These are phyloP conservation scores for Tachina fera DNA, from an alignment of 2,888 invertebrate species.

Conservation along the genomic window DNA sequence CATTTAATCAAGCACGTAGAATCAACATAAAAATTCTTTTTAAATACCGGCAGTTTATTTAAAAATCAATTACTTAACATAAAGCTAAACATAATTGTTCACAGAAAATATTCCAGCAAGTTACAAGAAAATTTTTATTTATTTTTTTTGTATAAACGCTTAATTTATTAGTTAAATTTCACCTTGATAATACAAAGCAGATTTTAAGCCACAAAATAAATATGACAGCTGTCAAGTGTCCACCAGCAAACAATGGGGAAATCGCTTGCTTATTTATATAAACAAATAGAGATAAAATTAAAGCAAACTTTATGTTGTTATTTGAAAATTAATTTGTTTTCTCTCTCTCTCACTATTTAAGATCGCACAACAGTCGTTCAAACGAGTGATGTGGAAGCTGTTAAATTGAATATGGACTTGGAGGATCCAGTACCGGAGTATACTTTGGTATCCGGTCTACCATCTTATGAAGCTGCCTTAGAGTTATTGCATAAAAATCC, in stretches of 20 bases:
- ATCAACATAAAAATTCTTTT: not conserved
- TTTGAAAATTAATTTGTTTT: not conserved
- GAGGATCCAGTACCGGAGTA: slow-evolving; percentile 86
- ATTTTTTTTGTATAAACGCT: not conserved
- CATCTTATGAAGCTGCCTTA: slow-evolving; percentile 86
- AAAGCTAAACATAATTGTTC: not conserved
- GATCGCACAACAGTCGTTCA: slow-evolving; percentile 74
- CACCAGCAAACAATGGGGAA: not conserved
- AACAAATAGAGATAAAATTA: not conserved
- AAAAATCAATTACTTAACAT: not conserved
- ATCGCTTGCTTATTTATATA: not conserved
- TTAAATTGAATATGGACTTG: slow-evolving; percentile 80
- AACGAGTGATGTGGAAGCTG: slow-evolving; percentile 78
- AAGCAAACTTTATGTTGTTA: not conserved
- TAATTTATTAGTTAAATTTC: slow-evolving; percentile 5
- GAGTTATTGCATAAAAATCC: slow-evolving; percentile 84
- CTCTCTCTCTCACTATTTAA: slow-evolving; percentile 68
- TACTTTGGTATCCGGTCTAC: slow-evolving; percentile 86
- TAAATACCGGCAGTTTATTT: not conserved
- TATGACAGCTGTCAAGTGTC: slow-evolving; percentile 28
- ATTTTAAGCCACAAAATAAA: not conserved
- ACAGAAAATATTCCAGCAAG: not conserved
- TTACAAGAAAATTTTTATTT: not conserved
- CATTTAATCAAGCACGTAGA: not conserved
- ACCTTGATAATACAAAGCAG: slow-evolving; percentile 25